Conservation (phyloP, 2,113 vertebrate species). For the Amphiprion percula region DNA sequence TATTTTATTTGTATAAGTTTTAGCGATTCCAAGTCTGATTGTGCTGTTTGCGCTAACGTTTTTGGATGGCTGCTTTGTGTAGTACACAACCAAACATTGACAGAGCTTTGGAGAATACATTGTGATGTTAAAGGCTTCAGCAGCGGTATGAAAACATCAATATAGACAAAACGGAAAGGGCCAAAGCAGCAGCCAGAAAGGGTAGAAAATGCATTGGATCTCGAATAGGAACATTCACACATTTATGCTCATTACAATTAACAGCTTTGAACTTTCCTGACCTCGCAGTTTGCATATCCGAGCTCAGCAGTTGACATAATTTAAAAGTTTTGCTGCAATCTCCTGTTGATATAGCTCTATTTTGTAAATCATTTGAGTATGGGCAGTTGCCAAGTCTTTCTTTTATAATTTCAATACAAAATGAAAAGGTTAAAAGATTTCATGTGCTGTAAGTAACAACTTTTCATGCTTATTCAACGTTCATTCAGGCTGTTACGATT, state of each 20-base stretch:
- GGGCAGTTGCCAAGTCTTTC: too few relatives aligned
- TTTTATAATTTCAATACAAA: too few relatives aligned
- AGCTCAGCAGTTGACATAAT: too few relatives aligned
- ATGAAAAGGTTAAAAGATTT: too few relatives aligned
- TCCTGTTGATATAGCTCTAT: too few relatives aligned
- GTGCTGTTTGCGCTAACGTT: not conserved
- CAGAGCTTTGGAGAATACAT: not conserved
- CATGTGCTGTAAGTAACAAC: too few relatives aligned
- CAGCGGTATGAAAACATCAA: not conserved
- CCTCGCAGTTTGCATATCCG: too few relatives aligned
- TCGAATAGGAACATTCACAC: not conserved
- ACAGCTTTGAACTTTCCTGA: too few relatives aligned
- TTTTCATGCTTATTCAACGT: too few relatives aligned
- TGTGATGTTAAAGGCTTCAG: not conserved
- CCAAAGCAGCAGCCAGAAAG: not conserved
- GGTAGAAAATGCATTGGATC: constrained; percentile 6
- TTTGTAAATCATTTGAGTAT: too few relatives aligned
- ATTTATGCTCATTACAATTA: not conserved
- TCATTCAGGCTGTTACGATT: too few relatives aligned
- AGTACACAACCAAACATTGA: too few relatives aligned
- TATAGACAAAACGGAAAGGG: not conserved
- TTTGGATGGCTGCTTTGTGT: not conserved
- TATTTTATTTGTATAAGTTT: constrained; percentile 14
- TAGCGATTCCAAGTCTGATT: not conserved
- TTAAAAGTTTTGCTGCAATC: not conserved